Conservation (phyloP, 2,888 invertebrate species). For the Lordiphosa andalusiaca region DNA sequence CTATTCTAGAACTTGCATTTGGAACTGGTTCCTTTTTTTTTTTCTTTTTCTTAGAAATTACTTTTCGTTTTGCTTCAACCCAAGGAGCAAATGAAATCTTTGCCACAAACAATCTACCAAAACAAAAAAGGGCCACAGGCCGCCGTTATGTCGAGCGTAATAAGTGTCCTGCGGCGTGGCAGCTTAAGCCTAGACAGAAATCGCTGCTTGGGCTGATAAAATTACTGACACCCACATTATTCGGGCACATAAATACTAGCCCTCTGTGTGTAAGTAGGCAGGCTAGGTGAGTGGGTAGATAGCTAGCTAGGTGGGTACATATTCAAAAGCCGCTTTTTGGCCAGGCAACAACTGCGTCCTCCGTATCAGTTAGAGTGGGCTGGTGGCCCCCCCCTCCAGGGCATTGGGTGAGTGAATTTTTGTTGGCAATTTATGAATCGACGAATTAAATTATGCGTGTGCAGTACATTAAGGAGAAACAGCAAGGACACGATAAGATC, state of each 20-base stretch:
- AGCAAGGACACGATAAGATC: constrained; percentile 14
- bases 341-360: too few relatives aligned
- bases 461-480: constrained; percentile 56
- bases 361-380: too few relatives aligned
- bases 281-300: constrained; percentile 26
- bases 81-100: constrained; percentile 4
- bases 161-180: constrained; percentile 43
- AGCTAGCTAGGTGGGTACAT: not conserved
- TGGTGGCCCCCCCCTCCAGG: constrained; percentile 2
- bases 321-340: too few relatives aligned
- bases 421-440: constrained; percentile 65
- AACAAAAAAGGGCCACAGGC: constrained; percentile 16
- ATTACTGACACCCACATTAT: constrained; percentile 5
- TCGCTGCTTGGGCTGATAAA: constrained; percentile 1
- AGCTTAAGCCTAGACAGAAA: constrained; percentile 21
- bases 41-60: too few relatives aligned
- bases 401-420: constrained; percentile 50
- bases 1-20: too few relatives aligned
- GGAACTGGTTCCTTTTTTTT: too few relatives aligned
- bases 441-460: constrained; percentile 74
- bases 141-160: constrained; percentile 36
- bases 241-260: constrained; percentile 3
- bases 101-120: constrained; percentile 3
- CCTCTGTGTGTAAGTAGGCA: not conserved
- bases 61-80: not conserved